phyloP scores from a whole-genome alignment of 2,797 vertebrate genomes.

The Leptodactylus fallax region DNA sequence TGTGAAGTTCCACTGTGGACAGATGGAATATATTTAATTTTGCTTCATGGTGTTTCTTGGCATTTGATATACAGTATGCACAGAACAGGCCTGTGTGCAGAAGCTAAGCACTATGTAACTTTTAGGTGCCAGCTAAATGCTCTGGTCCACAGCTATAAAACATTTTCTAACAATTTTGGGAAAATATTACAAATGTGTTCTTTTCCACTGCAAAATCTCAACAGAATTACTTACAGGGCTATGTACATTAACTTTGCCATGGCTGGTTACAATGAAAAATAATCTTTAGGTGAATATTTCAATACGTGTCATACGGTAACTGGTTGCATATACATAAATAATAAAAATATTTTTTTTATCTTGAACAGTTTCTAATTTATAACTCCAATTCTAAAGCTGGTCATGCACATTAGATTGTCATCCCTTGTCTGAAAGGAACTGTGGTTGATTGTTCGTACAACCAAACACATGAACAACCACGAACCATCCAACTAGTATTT shows the following conservation, averaged over 20 bases:
- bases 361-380: too few species aligned
- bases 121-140: background rate
- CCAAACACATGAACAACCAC: too few species aligned
- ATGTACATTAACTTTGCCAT: background rate
- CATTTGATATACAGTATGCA: background rate
- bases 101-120: slow-evolving; percentile 7
- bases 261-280: background rate
- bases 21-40: background rate
- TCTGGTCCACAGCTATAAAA: background rate
- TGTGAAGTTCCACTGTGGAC: background rate
- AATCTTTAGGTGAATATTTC: background rate
- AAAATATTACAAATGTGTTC: background rate
- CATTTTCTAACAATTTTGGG: background rate
- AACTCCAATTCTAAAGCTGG: too few species aligned
- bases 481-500: too few species aligned
- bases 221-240: background rate
- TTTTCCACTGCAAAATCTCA: slow-evolving; percentile 1
- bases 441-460: too few species aligned
- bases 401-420: too few species aligned
- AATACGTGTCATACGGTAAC: background rate
- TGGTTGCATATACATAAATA: too few species aligned
- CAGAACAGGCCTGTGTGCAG: background rate
- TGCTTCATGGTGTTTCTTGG: background rate
- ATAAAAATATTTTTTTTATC: too few species aligned
- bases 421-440: too few species aligned